Evolutionary conservation across 2,113 vertebrate genomes (phyloP), one percentile per base, ranked within the genome.

Genomic region (Oncorhynchus mykiss): DNA sequence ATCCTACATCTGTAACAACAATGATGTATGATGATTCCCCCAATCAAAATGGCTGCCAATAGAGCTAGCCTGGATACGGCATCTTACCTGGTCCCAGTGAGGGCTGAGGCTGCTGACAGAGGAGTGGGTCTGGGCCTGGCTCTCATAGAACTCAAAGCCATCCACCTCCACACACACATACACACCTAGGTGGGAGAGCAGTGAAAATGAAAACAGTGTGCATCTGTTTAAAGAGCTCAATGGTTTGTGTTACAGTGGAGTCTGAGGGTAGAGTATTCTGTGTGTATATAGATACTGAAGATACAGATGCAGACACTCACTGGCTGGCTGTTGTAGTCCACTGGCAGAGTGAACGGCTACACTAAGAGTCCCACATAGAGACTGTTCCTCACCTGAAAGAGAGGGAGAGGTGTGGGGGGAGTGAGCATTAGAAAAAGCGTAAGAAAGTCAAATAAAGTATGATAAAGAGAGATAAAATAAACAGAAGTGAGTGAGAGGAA

Each of bases 31-130:
- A 45, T 45, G 39, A 45, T 45, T 45, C 9, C 39, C 39, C 39
- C 9, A 45, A 2, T 45, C 39, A 45, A 45, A 45, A 54, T 54
- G 51, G 16, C 51, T 18, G 51, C 51, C 51, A 4, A 3, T 18
- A 18, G 51, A 54, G 51, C 39, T 45, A 45, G 39, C 39, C 39
- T 11, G 9, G 39, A 9, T 45, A 11, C 2, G 8, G 62, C 45
- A 25, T 57, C 85, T 80, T 3, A 93, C 93, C 90, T 94, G 90
- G 65, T 94, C 86, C 93, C 93, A 94, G 59, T 87, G 85, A n/a
- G 93, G 92, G 68, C 71, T 79, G 74, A 90, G 66, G 67, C 83
- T 84, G 67, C 24, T 80, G 62, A 91, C 73, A 4, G 91, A 93
- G 1, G 90, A 82, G 70, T 90, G 90, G 0, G 92, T 93, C 83